Percentiles rank a stretch among this genome's conserved stretches.
phyloP scores from a whole-genome alignment of 2,888 invertebrate genomes.

The Acrocyrtus sp. region DNA sequence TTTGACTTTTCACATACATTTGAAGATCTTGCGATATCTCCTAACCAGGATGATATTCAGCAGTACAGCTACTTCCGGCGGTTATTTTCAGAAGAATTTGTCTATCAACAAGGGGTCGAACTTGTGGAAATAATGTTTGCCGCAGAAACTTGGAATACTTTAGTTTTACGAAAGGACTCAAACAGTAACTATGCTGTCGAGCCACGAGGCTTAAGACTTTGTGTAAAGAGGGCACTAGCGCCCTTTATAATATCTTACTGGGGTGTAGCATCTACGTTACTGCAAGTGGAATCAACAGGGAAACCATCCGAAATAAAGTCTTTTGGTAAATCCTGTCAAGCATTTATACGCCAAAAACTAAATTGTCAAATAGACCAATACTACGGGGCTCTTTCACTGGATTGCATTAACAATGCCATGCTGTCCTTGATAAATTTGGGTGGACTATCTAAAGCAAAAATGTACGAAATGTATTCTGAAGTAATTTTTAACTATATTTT shows the following conservation, averaged over 20 bases:
- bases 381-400: slow-evolving; percentile 73
- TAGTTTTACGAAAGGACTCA: slow-evolving; percentile 16
- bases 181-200: slow-evolving; percentile 28
- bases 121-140: slow-evolving; percentile 47
- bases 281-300: slow-evolving; percentile 33
- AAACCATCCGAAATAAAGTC: slow-evolving; percentile 54
- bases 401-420: slow-evolving; percentile 66
- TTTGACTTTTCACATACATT: background rate
- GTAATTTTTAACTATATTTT: background rate
- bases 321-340: slow-evolving; percentile 57
- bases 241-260: slow-evolving; percentile 59
- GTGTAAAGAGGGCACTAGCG: slow-evolving; percentile 49
- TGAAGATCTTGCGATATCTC: slow-evolving; percentile 29
- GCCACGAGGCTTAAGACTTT: slow-evolving; percentile 11
- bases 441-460: slow-evolving; percentile 56
- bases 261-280: slow-evolving; percentile 54
- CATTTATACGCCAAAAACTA: slow-evolving; percentile 53
- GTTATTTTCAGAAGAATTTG: slow-evolving; percentile 58
- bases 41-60: slow-evolving; percentile 25
- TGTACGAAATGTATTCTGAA: slow-evolving; percentile 44
- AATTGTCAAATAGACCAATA: slow-evolving; percentile 49
- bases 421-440: slow-evolving; percentile 58
- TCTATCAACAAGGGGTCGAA: slow-evolving; percentile 51
- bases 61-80: slow-evolving; percentile 51
- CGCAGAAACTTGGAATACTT: slow-evolving; percentile 33